Evolutionary conservation across 30 jellyfish, hydroid and myxozoan species (phyloP).

Genomic region (Chrysaora quinquecirrha): DNA sequence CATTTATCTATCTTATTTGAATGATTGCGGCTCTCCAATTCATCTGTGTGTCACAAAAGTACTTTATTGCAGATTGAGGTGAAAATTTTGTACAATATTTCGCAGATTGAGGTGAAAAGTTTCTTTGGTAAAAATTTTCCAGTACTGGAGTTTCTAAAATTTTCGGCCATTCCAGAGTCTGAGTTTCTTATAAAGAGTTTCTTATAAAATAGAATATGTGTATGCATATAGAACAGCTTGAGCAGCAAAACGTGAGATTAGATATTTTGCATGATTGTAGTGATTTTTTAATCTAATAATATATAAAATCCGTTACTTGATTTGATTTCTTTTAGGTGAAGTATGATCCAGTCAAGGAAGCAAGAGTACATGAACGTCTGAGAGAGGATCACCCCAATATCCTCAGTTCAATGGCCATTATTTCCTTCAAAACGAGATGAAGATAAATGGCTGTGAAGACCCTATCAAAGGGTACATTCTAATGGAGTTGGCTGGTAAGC

Average conservation of each 20-base stretch:
- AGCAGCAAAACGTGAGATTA: background rate
- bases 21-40: no score
- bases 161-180: no score
- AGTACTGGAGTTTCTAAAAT: no score
- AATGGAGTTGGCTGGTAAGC: constrained; percentile 57
- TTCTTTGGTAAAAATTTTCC: no score
- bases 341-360: constrained; percentile 32
- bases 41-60: no score
- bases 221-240: background rate
- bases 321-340: constrained; percentile 8
- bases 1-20: no score
- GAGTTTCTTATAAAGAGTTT: no score
- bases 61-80: background rate
- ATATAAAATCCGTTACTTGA: background rate
- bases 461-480: constrained; percentile 5
- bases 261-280: background rate
- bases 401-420: constrained; percentile 39
- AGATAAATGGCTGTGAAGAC: background rate
- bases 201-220: no score
- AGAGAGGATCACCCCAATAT: constrained; percentile 56
- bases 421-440: background rate
- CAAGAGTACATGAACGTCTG: background rate
- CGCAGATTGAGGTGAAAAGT: no score
- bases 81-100: no score
- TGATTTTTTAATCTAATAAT: background rate